Base-by-base conservation (phyloP, 2,888 invertebrate genomes). In the Stenichneumon culpator region DNA sequence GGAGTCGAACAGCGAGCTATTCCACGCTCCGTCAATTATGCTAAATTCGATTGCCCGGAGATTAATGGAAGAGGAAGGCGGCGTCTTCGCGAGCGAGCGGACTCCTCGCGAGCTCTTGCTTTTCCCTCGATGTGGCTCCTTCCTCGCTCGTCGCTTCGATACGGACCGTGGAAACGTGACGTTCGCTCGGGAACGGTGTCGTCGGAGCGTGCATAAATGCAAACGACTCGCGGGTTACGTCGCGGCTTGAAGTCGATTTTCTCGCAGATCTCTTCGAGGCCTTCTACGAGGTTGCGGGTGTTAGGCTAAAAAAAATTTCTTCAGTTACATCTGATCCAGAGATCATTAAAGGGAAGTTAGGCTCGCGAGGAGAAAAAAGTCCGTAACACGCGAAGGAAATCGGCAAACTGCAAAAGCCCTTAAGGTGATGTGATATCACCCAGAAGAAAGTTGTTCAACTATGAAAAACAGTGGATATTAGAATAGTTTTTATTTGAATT, bases 21-120 rank as follows among this genome's bases (percentile, higher is more conserved):
- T 92, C 92, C 91, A 90, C 93, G 93, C 92, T 93, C 92, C 92
- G 93, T 93, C 93, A 93, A 93, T 93, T 93, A 93, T 93, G 93
- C 91, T 93, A 93, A 93, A 93, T 93, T 91, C 92, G 91, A 92
- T 93, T 92, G 92, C 92, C 90, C 87, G 89, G 93, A 93, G 93
- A 93, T 93, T 93, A 93, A 93, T 93, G 93, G 92, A 93, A 92
- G 92, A 91, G 90, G 91, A 90, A 91, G 90, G 90, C 89, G 54
- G 90, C 89, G 63, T 73, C 75, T 81, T 22, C 85, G 79, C 47
- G 74, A 73, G 63, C 60, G 65, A 52, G 67, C 60, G 75, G 19
- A 54, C 19, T 28, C 69, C 52, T 82, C 86, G 77, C 69, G 73
- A 54, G 44, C 44, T 44, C 69, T 47, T 47, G 82, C 83, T 87